A percentile compares a stretch with the other conserved stretches of the same genome.
Evolutionary conservation across 2,113 vertebrate genomes (phyloP).

Genomic region (Glaucidium brasilianum): DNA sequence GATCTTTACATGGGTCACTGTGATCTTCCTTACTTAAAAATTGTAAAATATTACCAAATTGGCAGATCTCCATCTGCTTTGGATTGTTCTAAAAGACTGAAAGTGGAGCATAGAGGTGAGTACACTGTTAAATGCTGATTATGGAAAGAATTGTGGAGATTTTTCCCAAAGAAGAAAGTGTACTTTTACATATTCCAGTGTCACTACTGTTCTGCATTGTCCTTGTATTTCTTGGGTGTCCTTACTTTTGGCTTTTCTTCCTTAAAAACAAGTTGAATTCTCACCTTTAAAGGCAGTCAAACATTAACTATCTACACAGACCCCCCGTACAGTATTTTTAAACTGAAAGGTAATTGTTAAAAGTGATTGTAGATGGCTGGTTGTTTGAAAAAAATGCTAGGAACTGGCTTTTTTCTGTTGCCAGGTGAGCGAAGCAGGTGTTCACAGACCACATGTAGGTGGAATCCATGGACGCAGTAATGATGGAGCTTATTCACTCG

Average conservation of each 20-base stretch:
- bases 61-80: neutral
- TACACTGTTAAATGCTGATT: neutral
- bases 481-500: slow-evolving; percentile 95
- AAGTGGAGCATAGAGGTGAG: neutral
- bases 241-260: neutral
- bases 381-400: neutral
- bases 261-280: neutral
- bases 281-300: neutral
- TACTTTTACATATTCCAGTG: neutral
- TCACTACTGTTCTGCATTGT: neutral
- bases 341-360: neutral
- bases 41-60: neutral
- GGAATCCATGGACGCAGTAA: slow-evolving; percentile 98
- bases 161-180: neutral
- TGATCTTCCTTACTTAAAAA: neutral
- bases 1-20: neutral
- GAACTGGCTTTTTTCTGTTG: slow-evolving; percentile 12
- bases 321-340: neutral
- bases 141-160: neutral
- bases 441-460: slow-evolving; percentile 96
- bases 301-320: neutral
- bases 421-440: slow-evolving; percentile 97
- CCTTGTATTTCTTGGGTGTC: neutral
- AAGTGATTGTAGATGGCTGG: neutral
- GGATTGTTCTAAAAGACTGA: neutral